Conservation (phyloP, 2,797 vertebrate genomes). For the Hoplostethus mediterraneus region DNA sequence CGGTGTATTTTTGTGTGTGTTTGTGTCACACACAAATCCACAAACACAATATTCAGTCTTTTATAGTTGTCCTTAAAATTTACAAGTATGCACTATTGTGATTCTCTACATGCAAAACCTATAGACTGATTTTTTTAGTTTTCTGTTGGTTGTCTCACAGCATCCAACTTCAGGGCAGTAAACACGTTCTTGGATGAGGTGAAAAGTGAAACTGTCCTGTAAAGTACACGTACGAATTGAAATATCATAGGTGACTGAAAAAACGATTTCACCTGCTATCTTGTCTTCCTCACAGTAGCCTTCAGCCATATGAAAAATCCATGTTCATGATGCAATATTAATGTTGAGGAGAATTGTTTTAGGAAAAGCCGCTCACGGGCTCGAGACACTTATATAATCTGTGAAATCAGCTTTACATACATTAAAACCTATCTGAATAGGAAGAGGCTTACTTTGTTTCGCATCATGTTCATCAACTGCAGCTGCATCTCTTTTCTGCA, state of each 20-base stretch:
- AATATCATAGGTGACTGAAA: constrained; percentile 4
- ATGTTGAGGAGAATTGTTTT: constrained; percentile 12
- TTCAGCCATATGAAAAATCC: constrained; percentile 34
- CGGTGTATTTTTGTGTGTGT: background rate
- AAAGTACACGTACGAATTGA: background rate
- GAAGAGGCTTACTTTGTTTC: constrained; percentile 2
- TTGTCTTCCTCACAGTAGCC: background rate
- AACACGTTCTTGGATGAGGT: background rate
- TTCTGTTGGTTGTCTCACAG: background rate
- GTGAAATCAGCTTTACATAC: constrained; percentile 9
- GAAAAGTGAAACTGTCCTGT: background rate
- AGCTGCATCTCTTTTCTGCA: background rate
- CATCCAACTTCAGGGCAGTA: background rate
- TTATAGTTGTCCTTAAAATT: background rate
- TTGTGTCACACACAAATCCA: constrained; percentile 1
- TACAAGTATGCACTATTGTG: too few species aligned
- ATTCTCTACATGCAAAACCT: background rate
- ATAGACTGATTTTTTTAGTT: background rate
- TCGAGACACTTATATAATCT: constrained; percentile 3
- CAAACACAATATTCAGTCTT: background rate
- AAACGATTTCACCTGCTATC: constrained; percentile 13
- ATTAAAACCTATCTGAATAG: constrained; percentile 3
- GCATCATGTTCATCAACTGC: constrained; percentile 1
- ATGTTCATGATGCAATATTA: constrained; percentile 51
- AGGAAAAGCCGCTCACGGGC: background rate